These are phyloP conservation scores for Eciton burchellii DNA, from an alignment of 1,140 invertebrate species.

Conservation along the genomic window DNA sequence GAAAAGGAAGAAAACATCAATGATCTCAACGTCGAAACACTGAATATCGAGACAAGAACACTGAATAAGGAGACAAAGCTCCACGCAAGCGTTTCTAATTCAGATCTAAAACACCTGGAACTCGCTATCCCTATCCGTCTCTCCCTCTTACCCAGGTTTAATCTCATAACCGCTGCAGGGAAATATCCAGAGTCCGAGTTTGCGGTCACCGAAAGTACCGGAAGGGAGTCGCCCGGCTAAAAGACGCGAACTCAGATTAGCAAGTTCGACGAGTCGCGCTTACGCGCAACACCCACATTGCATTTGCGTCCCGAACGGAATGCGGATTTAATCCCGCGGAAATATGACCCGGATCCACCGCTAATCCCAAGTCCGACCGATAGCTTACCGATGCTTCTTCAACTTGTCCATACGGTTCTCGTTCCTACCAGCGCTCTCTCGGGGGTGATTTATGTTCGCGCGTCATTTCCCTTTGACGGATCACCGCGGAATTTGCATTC, in stretches of 20 bases:
- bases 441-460: slow-evolving; percentile 35
- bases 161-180: neutral
- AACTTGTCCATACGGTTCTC: neutral
- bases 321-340: slow-evolving; percentile 23
- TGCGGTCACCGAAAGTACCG: neutral
- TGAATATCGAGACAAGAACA: no score
- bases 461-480: slow-evolving; percentile 44
- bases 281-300: slow-evolving; percentile 41
- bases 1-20: no score
- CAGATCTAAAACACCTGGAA: neutral
- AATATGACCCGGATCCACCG: slow-evolving; percentile 32
- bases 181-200: neutral
- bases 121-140: no score
- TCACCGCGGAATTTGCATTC: slow-evolving; percentile 23
- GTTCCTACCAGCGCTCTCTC: neutral
- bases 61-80: no score
- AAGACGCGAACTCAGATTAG: slow-evolving; percentile 34
- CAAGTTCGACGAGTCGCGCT: slow-evolving; percentile 31
- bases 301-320: slow-evolving; percentile 18
- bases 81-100: no score
- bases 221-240: slow-evolving; percentile 8
- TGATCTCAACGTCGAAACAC: no score
- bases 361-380: slow-evolving; percentile 35
- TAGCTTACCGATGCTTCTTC: slow-evolving; percentile 11
- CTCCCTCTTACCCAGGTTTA: neutral